Evolutionary conservation across 2,888 invertebrate species (phyloP), one percentile per base, ranked within the genome.

Genomic region (Physocephala rufipes): DNA sequence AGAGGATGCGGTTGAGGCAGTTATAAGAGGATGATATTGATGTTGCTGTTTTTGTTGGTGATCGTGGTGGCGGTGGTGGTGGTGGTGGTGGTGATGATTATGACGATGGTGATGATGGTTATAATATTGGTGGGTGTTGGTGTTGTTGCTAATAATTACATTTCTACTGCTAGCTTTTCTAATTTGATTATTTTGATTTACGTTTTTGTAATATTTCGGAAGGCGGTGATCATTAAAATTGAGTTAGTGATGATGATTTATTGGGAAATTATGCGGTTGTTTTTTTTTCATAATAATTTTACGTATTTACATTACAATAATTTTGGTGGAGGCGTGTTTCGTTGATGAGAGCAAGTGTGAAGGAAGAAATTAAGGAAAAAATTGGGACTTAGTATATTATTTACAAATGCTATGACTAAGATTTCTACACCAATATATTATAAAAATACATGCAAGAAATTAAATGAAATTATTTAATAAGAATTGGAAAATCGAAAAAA

Each of bases 61-160:
- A 53, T 74, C 69, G 58, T 73, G 73, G 47, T 73, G 71, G 67
- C 70, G 74, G 64, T 74, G 67, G 43, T 74, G 58, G 66, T 73
- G 66, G 62, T 72, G 58, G 72, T 70, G 66, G 59, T 53, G 78
- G 78, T 76, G 77, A 78, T 76, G 79, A 76, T 78, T 79, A 73
- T 81, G 80, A 80, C 79, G 59, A 63, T 74, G 70, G 58, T 73
- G 72, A 47, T 73, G 71, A 65, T 71, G 74, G 64, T 74, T 65
- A 30, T 74, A 53, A 66, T 72, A 63, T 58, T 72, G 58, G 69
- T 68, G 66, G 59, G 61, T 77, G 77, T 76, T 77, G 78, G 77
- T 80, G 77, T 78, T 79, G 74, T 81, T 80, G 80, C 79, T 83
- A 82, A 81, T 81, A 80, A 81, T 80, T 82, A 82, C 79, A 82